Percentiles rank a stretch among this genome's conserved stretches.
phyloP scores from a whole-genome alignment of 2,113 vertebrate species.

The Etheostoma spectabile region DNA sequence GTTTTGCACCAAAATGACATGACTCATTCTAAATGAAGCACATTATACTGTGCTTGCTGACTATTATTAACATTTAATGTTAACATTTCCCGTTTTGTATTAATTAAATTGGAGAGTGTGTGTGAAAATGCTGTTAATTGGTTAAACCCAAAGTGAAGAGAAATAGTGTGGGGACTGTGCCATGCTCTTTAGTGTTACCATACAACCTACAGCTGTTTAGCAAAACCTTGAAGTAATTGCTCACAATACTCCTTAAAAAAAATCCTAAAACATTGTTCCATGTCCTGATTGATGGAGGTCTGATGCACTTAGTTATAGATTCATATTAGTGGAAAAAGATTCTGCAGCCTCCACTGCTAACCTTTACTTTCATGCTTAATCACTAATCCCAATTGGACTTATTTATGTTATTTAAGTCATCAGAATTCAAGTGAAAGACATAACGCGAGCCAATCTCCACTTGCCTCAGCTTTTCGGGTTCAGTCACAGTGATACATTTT shows the following conservation, averaged over 20 bases:
- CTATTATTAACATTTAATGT: constrained; percentile 33
- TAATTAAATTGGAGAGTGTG: background rate
- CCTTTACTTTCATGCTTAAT: constrained; percentile 52
- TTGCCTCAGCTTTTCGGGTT: constrained; percentile 25
- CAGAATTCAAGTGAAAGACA: constrained; percentile 30
- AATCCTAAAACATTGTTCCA: background rate
- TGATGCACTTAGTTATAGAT: background rate
- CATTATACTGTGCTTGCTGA: constrained; percentile 8
- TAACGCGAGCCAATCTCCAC: constrained; percentile 11
- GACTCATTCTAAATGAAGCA: constrained; percentile 30
- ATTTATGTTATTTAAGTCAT: constrained; percentile 34
- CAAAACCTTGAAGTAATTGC: background rate
- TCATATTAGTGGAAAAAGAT: background rate
- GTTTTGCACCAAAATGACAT: constrained; percentile 26
- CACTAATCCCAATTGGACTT: constrained; percentile 48
- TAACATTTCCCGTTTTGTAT: background rate
- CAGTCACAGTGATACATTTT: constrained; percentile 54
- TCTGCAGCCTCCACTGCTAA: constrained; percentile 41
- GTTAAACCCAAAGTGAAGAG: background rate
- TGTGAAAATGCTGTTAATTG: background rate
- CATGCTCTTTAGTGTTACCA: background rate
- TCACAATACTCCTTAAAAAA: background rate
- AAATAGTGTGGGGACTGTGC: background rate
- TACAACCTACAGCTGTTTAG: background rate
- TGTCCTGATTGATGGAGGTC: background rate